Base-by-base conservation (phyloP, 2,797 vertebrate genomes). In the Alectoris magna region DNA sequence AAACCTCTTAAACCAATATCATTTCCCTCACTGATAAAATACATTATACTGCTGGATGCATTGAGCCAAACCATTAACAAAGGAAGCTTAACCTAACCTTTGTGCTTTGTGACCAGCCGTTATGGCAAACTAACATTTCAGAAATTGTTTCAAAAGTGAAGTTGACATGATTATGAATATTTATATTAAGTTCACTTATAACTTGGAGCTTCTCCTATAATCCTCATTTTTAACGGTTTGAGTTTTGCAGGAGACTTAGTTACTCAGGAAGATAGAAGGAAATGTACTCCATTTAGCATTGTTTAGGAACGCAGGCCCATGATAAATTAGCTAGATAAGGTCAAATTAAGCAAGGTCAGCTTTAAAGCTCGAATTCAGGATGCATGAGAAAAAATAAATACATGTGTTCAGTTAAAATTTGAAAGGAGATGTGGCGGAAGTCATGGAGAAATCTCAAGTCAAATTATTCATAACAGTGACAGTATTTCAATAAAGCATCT, bases 11-110 rank as follows among this genome's bases (percentile, higher is more conserved):
- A 98, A 98, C 98, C 98, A 98, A 98, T 98, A 98, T 98, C 97
- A 98, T 99, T 99, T 99, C 98, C 98, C 98, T 98, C 98, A 97
- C 98, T 98, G 98, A 98, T 98, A 98, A 98, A 98, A 98, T 98
- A 98, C 98, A 98, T 99, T 98, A 98, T 97, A 97, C 98, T 98
- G 98, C 98, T 98, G 98, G 97, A 97, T 97, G 97, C 97, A 96
- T 98, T 97, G 97, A 98, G 98, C 97, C 97, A 97, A 97, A 97
- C 97, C 98, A 98, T 98, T 98, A 98, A 97, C 84, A 76, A 97
- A 97, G 91, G 97, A 96, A 96, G 97, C 96, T 97, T 96, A 96
- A 97, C 97, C 97, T 98, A 97, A 98, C 98, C 98, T 98, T 97
- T 98, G 96, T 97, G 94, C 96, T 96, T 96, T 89, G 53, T 93